Evolutionary conservation across 2,113 vertebrate species (phyloP), one percentile per base, ranked within the genome.

Genomic region (Clupea harengus): DNA sequence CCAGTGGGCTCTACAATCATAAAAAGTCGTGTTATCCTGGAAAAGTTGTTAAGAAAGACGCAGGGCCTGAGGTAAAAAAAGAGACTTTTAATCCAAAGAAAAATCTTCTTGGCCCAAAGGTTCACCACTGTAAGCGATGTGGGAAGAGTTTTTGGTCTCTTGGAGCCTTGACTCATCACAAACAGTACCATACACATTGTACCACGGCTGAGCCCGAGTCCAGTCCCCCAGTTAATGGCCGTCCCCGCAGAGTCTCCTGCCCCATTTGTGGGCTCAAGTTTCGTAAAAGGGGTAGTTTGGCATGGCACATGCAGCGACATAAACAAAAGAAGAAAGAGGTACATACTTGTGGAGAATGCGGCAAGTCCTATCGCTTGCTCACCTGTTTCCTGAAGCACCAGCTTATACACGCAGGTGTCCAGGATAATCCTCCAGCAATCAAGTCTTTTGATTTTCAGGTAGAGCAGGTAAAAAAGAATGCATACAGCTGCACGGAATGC

Each of bases 71-170:
- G 1, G 45, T 32, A 28, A 92, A 91, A 49, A 81, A 45, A 54
- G 93, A 93, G 88, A 89, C 87, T 85, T 96, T 95, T 81, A 95
- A 96, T 89, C 95, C 95, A 84, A 95, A 93, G 82, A 96, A 96
- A 89, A 95, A 94, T 7, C 93, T 96, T 18, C 83, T 96, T 15
- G 95, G 95, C 39, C 95, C 95, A 45, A 96, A 95, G 88, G 90
- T 93, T 81, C 94, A 93, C 89, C 94, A 95, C 57, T 96, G 95
- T 82, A 93, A 95, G 57, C 92, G 92, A 80, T 96, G 95, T 45
- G 93, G 92, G 44, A 96, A 96, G 57, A 94, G 94, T 0, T 96
- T 95, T 89, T 96, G 95, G 95, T 95, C 95, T 50, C 84, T 94
- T 18, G 95, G 94, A 15, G 95, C 95, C 5, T 95, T 92, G 45